Evolutionary conservation across 2,797 vertebrate genomes (phyloP), one percentile per base, ranked within the genome.

Genomic region (Ficedula albicollis): DNA sequence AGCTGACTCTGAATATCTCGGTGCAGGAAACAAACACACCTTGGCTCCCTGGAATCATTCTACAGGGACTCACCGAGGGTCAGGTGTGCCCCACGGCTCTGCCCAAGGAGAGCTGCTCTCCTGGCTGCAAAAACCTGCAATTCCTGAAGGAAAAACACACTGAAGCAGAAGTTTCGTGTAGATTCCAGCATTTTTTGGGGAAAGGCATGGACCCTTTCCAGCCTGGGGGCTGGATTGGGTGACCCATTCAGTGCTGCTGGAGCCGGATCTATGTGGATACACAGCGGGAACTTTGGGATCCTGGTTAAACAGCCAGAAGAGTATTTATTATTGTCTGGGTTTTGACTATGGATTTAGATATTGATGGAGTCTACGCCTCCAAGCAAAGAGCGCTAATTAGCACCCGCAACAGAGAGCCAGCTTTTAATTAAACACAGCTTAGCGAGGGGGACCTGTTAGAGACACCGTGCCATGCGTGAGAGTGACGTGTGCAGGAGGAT

Each of bases 401-500:
- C 72, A 78, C 75, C 66, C 2, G 44, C 86, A 72, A 96, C 96
- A 95, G 92, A 94, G 92, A 95, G 83, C 96, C 89, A 85, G 78
- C 64, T 95, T 97, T 97, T 97, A 98, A 97, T 97, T 97, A 97
- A 97, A 96, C 32, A 94, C 70, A 73, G 67, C 96, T 95, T 95
- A 82, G 81, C 1, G 9, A 90, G 58, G 39, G 79, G 87, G 78
- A 63, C 55, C 30, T 55, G 89, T 46, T 67, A 23, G 32, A 72
- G 93, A 77, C 82, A 81, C 14, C 0, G 2, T 27, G 68, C 74
- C 74, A 58, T 14, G 23, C 5, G 34, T 0, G 2, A n/a, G 17
- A 27, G 74, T 10, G 52, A 19, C 0, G 38, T 0, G 7, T 26
- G 63, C 25, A 12, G 87, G 70, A 75, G 56, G 11, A 15, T 63